Evolutionary conservation across 2,113 vertebrate species (phyloP), one percentile per base, ranked within the genome.

Genomic region (Atlantisia rogersi): DNA sequence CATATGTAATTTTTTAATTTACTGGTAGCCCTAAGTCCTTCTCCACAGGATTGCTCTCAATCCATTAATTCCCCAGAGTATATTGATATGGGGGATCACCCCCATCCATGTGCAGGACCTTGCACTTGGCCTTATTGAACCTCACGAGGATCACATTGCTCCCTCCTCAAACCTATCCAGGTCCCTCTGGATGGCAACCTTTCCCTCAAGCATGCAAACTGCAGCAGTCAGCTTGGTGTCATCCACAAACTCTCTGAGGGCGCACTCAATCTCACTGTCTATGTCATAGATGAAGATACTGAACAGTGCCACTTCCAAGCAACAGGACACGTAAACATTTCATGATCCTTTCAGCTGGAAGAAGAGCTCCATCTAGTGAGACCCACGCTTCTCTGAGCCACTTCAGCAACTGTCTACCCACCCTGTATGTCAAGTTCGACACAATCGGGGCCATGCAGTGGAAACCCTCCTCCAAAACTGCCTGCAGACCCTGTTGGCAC

Each of bases 381-480:
- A 9, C 3, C 17, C 2, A 2, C 19, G 8, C 6, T 52, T 60
- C 58, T 18, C 11, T 14, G 9, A 42, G 14, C 12, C 6, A 2
- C 10, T 67, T 64, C 42, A 73, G 26, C 37, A 53, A 10, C 19
- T 7, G 0, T 11, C 15, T 48, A 7, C 15, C 6, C 48, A 46
- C 9, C 24, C 5, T 3, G 2, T 52, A 19, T 9, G 18, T 5
- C 21, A 46, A 7, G 67, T 89, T 53, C 82, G 18, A 14, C 11
- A 13, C 12, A 40, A 1, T 3, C 3, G 28, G 6, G 73, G 18
- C 24, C 4, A 29, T 1, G 3, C 2, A 4, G 10, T 39, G 9
- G 31, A 35, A 79, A 79, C 73, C 25, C 6, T 0, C 0, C 3
- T 48, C 0, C 0, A 53, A 76, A 70, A 3, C 2, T 70, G 19